These are phyloP conservation scores for Atta cephalotes DNA, from an alignment of 1,140 invertebrate genomes.

Conservation along the genomic window DNA sequence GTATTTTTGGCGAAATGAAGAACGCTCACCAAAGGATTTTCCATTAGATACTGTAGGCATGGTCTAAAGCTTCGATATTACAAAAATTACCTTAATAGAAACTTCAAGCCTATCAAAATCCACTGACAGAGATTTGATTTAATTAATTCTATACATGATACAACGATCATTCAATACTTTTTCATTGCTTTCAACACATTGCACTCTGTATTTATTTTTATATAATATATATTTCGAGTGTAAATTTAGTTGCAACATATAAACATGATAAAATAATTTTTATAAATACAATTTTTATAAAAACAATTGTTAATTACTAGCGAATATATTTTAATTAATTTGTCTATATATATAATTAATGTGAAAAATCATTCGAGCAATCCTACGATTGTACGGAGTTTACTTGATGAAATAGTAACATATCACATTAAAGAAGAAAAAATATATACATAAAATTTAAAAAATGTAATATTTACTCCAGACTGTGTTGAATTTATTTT, in stretches of 20 bases:
- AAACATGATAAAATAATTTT: neutral
- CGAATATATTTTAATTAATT: neutral
- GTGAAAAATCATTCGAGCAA: neutral
- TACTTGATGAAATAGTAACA: neutral
- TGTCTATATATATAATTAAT: neutral
- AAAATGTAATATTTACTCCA: neutral
- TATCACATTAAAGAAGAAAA: neutral
- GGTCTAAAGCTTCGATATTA: neutral
- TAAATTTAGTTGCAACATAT: neutral
- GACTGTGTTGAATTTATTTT: neutral
- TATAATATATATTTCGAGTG: neutral
- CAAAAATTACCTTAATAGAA: neutral
- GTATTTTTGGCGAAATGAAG: slow-evolving; percentile 20
- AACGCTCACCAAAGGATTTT: neutral
- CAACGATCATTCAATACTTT: neutral
- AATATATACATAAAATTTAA: neutral
- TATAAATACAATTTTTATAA: neutral
- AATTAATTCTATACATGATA: neutral
- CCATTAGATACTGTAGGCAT: neutral
- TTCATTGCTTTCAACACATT: neutral
- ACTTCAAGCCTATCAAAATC: neutral
- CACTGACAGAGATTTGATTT: neutral
- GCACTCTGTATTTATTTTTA: neutral
- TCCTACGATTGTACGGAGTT: slow-evolving; percentile 10
- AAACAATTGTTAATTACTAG: neutral